Base-by-base conservation (phyloP, 2,888 invertebrate species). In the Papilio protenor region DNA sequence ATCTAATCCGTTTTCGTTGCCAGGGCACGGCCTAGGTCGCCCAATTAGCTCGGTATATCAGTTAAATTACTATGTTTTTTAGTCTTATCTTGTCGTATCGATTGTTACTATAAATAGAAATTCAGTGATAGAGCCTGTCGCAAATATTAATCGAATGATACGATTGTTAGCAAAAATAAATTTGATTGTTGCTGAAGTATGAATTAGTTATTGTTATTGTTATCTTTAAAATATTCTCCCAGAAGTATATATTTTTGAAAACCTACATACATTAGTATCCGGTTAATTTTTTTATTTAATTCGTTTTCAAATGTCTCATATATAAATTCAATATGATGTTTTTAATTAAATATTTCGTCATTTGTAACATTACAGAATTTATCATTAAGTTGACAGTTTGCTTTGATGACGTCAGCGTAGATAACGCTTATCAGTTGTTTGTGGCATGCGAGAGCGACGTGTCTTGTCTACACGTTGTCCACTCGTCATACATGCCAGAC, bases 31-130 rank as follows among this genome's bases (percentile, higher is more conserved):
- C 61, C 76, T 70, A 75, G 77, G 77, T 80, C 80, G 80, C 80
- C 78, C 73, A 78, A 81, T 80, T 80, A 81, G 76, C 74, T 75
- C 75, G 71, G 75, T 77, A 77, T 81, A 80, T 76, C 74, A 57
- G 73, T 66, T 64, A 74, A 79, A 79, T 79, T 78, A 79, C 81
- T 80, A 77, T 83, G 81, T 83, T 81, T 79, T 81, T 77, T 79
- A 33, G 59, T 69, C 57, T 83, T 82, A 83, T 83, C 82, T 79
- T 75, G 72, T 61, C 66, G 55, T 59, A 78, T 79, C 77, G 77
- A 76, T 80, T 81, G 79, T 78, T 77, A 66, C 75, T 79, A 77
- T 78, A 77, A 80, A 80, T 78, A 79, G 71, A 78, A 40, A 52
- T 73, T 70, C 23, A 72, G 69, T 23, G 21, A 47, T 23, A 70